Conservation (phyloP, 35 echinoderm and acorn worm genomes). For the Amphiura filiformis region DNA sequence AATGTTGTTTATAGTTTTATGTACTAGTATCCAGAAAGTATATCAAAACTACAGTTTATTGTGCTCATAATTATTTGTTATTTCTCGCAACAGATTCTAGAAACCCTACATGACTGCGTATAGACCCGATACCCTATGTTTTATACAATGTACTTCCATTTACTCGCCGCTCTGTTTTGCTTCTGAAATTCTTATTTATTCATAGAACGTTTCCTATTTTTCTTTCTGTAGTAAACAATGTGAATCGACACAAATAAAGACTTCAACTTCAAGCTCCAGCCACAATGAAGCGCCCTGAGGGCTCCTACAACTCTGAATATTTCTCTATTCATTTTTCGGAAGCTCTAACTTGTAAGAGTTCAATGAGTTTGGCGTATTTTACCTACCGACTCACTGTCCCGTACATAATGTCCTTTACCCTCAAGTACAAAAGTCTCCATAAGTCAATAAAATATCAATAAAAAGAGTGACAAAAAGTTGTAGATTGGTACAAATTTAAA, state of each 20-base stretch:
- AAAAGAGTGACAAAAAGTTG: background rate
- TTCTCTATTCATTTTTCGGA: background rate
- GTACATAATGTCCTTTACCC: background rate
- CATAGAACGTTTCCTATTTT: background rate
- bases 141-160: no score
- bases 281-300: no score
- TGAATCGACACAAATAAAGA: background rate
- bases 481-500: background rate
- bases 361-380: background rate
- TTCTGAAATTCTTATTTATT: no score
- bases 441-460: background rate
- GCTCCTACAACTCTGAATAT: background rate
- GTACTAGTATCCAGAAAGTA: no score
- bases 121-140: no score
- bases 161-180: no score
- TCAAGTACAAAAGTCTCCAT: background rate
- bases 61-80: no score
- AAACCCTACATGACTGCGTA: no score
- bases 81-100: no score
- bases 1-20: no score
- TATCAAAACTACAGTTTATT: no score
- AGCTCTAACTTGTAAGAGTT: background rate
- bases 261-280: no score
- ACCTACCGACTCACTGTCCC: background rate
- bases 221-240: constrained; percentile 11